Conservation (phyloP, 2,888 invertebrate genomes). For the Odontocerum albicorne region DNA sequence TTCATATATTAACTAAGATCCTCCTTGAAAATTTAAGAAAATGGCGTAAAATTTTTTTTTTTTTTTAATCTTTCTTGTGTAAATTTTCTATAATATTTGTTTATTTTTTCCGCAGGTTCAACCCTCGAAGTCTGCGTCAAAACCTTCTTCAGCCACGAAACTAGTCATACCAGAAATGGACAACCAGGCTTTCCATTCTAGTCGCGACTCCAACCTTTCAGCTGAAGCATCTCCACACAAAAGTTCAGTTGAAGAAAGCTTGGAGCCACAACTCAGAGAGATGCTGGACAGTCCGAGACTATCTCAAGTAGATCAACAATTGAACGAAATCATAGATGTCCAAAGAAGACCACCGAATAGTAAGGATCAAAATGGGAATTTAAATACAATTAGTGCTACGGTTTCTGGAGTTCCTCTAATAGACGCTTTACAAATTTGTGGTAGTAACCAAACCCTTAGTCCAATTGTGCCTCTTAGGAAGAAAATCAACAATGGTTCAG, state of each 20-base stretch:
- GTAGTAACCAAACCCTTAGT: conserved; percentile 1
- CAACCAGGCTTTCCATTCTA: conserved; percentile 30
- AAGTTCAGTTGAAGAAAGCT: background rate
- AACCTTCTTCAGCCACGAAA: too few relatives aligned
- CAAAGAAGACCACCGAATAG: conserved; percentile 1
- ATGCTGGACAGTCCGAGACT: background rate
- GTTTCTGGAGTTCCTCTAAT: conserved; percentile 20
- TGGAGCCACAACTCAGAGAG: background rate
- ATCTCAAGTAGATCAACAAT: background rate
- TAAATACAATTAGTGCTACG: background rate
- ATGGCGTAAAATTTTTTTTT: too few relatives aligned
- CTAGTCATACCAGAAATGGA: too few relatives aligned
- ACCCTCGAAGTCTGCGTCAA: too few relatives aligned
- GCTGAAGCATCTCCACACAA: conserved; percentile 2
- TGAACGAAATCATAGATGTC: conserved; percentile 4
- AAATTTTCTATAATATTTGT: too few relatives aligned
- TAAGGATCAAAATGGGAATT: background rate
- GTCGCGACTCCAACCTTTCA: conserved; percentile 21
- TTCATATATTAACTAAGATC: too few relatives aligned
- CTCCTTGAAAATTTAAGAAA: too few relatives aligned
- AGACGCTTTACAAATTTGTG: conserved; percentile 14
- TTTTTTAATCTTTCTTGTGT: too few relatives aligned
- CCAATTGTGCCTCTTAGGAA: conserved; percentile 26
- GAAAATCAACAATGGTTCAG: conserved; percentile 18
- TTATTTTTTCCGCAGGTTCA: too few relatives aligned